Conservation (phyloP, 2,797 vertebrate species). For the Crypturellus tataupa region DNA sequence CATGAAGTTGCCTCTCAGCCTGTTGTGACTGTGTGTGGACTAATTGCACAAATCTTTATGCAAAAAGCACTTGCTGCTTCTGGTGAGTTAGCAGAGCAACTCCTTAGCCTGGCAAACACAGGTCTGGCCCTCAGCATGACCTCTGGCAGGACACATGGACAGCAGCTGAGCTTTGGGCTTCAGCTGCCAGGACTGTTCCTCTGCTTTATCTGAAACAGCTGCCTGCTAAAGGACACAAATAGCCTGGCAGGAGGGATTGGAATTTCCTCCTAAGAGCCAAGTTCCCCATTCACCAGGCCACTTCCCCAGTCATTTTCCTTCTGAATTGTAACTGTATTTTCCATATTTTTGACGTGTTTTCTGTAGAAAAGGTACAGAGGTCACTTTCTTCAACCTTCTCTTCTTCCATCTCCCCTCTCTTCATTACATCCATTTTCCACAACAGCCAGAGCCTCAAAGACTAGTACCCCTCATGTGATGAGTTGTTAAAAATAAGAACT, state of each 20-base stretch:
- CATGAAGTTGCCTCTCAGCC: background rate
- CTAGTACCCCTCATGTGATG: accelerated
- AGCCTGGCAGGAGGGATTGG: background rate
- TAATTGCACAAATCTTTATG: background rate
- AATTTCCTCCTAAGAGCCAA: background rate
- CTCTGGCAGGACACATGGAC: background rate
- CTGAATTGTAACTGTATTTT: background rate
- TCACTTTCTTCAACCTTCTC: background rate
- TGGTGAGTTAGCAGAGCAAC: background rate
- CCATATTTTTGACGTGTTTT: background rate
- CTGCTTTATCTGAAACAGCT: background rate
- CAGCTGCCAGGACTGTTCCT: background rate
- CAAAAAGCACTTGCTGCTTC: background rate
- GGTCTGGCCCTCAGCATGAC: background rate
- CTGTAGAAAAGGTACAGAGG: background rate
- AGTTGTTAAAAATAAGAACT: background rate
- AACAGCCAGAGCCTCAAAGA: background rate
- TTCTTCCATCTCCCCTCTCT: background rate
- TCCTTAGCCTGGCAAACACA: background rate
- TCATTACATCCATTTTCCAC: background rate
- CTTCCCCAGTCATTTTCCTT: background rate
- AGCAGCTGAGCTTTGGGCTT: background rate
- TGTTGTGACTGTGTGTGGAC: background rate
- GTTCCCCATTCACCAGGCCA: background rate
- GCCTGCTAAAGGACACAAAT: slow-evolving; percentile 34